These are phyloP conservation scores for Riptortus pedestris DNA, from an alignment of 1,140 invertebrate genomes.

Conservation along the genomic window DNA sequence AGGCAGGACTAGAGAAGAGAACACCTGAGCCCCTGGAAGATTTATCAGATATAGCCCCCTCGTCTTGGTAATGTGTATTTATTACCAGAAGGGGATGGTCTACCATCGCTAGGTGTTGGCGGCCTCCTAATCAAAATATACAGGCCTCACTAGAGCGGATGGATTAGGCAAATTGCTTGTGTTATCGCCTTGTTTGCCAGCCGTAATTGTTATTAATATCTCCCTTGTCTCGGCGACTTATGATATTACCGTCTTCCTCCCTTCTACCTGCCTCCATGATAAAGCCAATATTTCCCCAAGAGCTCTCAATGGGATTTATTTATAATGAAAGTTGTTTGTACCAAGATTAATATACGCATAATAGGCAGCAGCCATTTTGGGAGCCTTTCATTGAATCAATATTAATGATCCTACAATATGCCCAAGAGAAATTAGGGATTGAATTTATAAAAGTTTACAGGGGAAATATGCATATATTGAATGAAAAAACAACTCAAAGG, in stretches of 20 bases:
- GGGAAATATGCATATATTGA: too few species aligned
- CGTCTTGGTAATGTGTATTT: constrained; percentile 1
- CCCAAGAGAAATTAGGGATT: too few species aligned
- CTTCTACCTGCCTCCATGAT: background rate
- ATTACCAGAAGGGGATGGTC: background rate
- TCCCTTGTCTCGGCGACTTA: background rate
- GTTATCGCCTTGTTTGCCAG: constrained; percentile 3
- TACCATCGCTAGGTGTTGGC: too few species aligned
- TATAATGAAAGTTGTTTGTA: background rate
- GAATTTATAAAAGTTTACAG: too few species aligned
- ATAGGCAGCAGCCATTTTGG: too few species aligned
- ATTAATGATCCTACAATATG: too few species aligned
- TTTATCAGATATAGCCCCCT: background rate
- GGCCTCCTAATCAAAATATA: too few species aligned
- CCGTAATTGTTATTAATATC: constrained; percentile 18
- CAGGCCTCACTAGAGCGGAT: background rate
- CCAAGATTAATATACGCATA: background rate
- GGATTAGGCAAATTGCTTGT: background rate
- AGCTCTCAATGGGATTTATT: background rate
- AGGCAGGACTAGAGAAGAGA: background rate
- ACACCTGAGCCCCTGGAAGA: background rate
- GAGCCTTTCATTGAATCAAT: too few species aligned
- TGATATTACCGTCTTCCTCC: background rate
- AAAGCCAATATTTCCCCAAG: too few species aligned
- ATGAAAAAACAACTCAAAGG: too few species aligned